Evolutionary conservation across 2,797 vertebrate genomes (phyloP), one percentile per base, ranked within the genome.

Genomic region (Gymnodraco acuticeps): DNA sequence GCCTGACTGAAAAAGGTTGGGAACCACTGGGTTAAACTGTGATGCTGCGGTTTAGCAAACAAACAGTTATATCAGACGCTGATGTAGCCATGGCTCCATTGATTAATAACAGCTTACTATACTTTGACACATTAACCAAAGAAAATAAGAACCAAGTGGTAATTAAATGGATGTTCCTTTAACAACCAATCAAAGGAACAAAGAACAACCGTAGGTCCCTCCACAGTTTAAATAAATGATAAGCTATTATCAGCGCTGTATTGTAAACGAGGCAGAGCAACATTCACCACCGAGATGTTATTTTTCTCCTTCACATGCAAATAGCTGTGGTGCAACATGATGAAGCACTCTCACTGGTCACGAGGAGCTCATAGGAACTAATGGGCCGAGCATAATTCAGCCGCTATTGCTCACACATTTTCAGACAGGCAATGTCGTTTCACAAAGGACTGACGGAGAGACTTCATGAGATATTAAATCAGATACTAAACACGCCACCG

Each of bases 361-460:
- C 3, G 19, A 75, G 13, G 3, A 46, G 43, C 60, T 82, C 62
- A 64, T 5, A 20, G 58, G 14, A 70, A 54, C 79, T 62, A 87
- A 89, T 77, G 79, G 69, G 72, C 55, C 16, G 16, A 60, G 42
- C 15, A 4, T 64, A 65, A 71, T 68, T 55, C 63, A 7, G 27
- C 43, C 3, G 33, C 42, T 6, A 41, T 33, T 53, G 52, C 81
- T 81, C 54, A 46, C 59, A 71, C 46, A 19, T 64, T 59, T 65
- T 27, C 45, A 64, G 46, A 70, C 69, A 10, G 62, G 61, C 54
- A 46, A 58, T 50, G 33, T 33, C 61, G 82, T 56, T 62, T 38
- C 27, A 42, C 62, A 58, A 55, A 63, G 72, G 12, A 27, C 56
- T 55, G 60, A 82, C 7, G 6, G 73, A 64, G 45, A 75, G 23